phyloP scores from a whole-genome alignment of 2,113 vertebrate genomes.

The Neofelis nebulosa region DNA sequence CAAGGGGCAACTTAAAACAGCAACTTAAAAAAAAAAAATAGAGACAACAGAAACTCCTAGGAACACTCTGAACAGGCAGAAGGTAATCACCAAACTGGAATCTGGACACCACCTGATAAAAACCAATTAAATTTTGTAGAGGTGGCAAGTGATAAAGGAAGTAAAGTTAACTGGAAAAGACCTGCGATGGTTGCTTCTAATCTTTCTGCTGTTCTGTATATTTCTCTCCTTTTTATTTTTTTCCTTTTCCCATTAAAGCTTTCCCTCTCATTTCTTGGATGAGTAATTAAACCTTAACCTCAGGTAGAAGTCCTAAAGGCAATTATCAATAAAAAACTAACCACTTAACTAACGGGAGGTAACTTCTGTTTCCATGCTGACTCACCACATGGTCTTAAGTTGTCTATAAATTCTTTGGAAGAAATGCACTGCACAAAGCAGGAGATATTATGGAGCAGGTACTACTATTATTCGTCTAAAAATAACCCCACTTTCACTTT shows the following conservation, averaged over 20 bases:
- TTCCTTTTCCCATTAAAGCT: not conserved
- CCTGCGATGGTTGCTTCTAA: not conserved
- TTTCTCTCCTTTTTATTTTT: not conserved
- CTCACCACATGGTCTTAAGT: not conserved
- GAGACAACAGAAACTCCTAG: not conserved
- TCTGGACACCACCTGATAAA: conserved; percentile 11
- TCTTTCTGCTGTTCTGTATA: not conserved
- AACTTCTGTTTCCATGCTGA: not conserved
- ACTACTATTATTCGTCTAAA: conserved; percentile 30
- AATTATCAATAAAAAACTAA: not conserved
- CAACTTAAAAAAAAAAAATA: not conserved
- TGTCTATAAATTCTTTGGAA: not conserved
- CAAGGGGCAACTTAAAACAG: not conserved
- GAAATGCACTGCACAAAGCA: not conserved
- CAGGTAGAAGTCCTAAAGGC: not conserved
- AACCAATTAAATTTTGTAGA: not conserved
- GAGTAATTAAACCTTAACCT: not conserved
- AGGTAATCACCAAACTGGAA: not conserved
- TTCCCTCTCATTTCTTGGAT: not conserved
- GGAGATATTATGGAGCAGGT: not conserved
- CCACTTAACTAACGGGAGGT: not conserved
- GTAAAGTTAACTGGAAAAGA: not conserved
- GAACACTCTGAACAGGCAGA: not conserved
- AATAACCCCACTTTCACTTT: conserved; percentile 50
- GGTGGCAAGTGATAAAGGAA: not conserved